Base-by-base conservation (phyloP, 37 sponge, comb jelly and placozoan genomes). In the Oopsacas minuta region DNA sequence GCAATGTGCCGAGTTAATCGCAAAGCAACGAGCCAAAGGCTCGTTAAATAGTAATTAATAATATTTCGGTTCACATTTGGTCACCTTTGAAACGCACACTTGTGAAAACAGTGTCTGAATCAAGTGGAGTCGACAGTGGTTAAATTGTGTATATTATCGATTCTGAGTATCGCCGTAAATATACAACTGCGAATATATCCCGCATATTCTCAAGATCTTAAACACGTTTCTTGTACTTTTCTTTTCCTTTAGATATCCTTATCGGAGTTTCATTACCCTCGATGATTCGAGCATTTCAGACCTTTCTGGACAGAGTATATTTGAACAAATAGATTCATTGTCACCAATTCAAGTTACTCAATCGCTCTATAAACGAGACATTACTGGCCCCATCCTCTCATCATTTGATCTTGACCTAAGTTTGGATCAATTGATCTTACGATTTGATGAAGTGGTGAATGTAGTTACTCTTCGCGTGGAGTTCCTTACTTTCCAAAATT, bases 361-460 rank as follows among this genome's bases (percentile, higher is more conserved):
- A n/a, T 61, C 75, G 22, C 30, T 84, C 30, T 90, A 87, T 84
- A 37, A 83, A 0, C 36, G 69, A n/a, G 96, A 95, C 46, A 83
- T 37, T 12, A 87, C 86, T 23, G 85, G 49, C 12, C 96, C 93
- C 20, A 37, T 61, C 28, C 87, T 95, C 0, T 81, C 83, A 52
- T 86, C 86, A 7, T 95, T 95, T 86, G 82, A 88, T 42, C 88
- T 95, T 39, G 83, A 95, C 69, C 88, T 95, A n/a, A 91, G 91
- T 0, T 36, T 88, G 35, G 90, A 92, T 35, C 52, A 75, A 0
- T 85, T 95, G 81, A 88, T 89, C 0, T 84, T 95, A 0, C 84
- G 52, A 34, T 95, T 95, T 87, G 88, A 89, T 83, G 96, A 95
- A 82, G 90, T 93, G 35, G 96, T 95, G 0, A 32, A 84, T 32